Conservation (phyloP, 2,797 vertebrate species). For the Corythornis leucogaster region DNA sequence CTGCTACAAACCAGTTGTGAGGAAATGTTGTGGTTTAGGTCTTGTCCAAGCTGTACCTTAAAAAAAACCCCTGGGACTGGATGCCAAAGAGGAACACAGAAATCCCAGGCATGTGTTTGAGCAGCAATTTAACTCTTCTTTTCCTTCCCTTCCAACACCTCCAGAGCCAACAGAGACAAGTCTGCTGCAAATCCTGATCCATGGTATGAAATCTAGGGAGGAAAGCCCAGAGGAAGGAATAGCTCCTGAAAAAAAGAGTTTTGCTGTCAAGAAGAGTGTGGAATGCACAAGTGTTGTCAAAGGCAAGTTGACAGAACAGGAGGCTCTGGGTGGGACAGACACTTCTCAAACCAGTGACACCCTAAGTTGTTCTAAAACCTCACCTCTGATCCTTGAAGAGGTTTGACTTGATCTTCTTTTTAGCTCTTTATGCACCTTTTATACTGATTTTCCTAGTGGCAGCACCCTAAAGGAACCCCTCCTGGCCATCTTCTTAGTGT, state of each 20-base stretch:
- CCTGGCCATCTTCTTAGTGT: too few species aligned
- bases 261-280: not conserved
- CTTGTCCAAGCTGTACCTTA: not conserved
- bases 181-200: constrained; percentile 68
- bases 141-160: not conserved
- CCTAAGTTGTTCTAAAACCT: too few species aligned
- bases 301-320: constrained; percentile 52
- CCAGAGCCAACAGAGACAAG: constrained; percentile 80
- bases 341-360: not conserved
- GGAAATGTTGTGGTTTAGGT: not conserved
- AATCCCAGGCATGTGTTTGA: not conserved
- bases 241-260: constrained; percentile 26
- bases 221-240: constrained; percentile 15
- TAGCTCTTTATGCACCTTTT: too few species aligned
- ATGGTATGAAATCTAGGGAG: constrained; percentile 3
- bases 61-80: not conserved
- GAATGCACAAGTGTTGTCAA: not conserved
- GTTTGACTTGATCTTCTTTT: too few species aligned
- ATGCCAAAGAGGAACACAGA: not conserved
- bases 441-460: too few species aligned
- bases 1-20: not conserved
- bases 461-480: too few species aligned
- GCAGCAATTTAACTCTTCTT: not conserved
- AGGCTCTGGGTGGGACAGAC: not conserved
- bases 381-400: too few species aligned